These are phyloP conservation scores for Salminus brasiliensis DNA, from an alignment of 2,113 vertebrate species.

Conservation along the genomic window DNA sequence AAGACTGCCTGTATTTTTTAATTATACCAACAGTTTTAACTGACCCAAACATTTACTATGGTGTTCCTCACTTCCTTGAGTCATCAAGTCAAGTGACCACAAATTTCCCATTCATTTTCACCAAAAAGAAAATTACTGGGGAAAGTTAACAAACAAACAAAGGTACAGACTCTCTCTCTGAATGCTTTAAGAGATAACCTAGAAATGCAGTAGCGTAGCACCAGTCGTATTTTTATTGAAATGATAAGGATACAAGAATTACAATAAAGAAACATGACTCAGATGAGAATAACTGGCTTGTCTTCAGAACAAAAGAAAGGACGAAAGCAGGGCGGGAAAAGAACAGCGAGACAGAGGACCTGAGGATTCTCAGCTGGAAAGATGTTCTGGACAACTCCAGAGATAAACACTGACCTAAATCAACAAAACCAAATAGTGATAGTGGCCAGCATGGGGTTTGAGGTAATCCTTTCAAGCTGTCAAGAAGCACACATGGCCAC, in stretches of 20 bases:
- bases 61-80: background rate
- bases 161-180: background rate
- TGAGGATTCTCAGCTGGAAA: slow-evolving; percentile 22
- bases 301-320: background rate
- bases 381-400: background rate
- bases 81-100: background rate
- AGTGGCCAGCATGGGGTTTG: slow-evolving; percentile 33
- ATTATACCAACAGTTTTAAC: too few relatives aligned
- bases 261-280: background rate
- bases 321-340: too few relatives aligned
- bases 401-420: slow-evolving; percentile 41
- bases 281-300: background rate
- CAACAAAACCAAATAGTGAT: slow-evolving; percentile 41
- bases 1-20: background rate
- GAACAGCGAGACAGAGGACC: background rate
- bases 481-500: slow-evolving; percentile 38
- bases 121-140: background rate
- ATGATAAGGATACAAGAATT: background rate
- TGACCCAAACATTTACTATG: background rate
- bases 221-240: background rate
- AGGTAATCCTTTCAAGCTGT: slow-evolving; percentile 51
- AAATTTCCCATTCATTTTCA: background rate
- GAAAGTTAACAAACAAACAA: background rate
- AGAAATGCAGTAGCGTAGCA: too few relatives aligned
- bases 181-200: too few relatives aligned